phyloP scores from a whole-genome alignment of 2,888 invertebrate genomes.

The Lasioglossum pauxillum region DNA sequence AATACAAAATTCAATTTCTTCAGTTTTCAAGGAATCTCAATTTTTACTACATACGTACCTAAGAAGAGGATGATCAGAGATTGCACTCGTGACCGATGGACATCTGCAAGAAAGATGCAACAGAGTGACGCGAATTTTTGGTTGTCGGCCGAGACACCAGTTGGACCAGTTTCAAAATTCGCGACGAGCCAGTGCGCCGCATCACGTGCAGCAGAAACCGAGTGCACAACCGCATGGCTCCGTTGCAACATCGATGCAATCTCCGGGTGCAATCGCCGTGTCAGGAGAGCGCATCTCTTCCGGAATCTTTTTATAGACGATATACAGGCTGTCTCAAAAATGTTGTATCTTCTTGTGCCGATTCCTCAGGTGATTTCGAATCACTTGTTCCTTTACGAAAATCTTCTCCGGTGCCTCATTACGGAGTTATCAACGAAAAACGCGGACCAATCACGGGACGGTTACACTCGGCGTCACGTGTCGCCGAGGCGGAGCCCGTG shows the following conservation, averaged over 20 bases:
- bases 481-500: too few species aligned
- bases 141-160: conserved; percentile 33
- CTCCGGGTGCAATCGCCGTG: background rate
- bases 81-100: conserved; percentile 38
- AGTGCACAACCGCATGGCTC: background rate
- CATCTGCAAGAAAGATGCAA: background rate
- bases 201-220: background rate
- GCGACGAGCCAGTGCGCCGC: background rate
- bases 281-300: background rate
- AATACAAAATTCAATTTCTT: too few species aligned
- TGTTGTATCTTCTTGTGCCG: background rate
- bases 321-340: background rate
- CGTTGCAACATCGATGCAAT: background rate
- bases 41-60: too few species aligned
- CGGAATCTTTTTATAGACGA: background rate
- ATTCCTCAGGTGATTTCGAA: background rate
- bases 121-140: conserved; percentile 41
- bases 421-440: background rate
- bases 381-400: background rate
- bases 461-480: too few species aligned
- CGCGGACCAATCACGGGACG: too few species aligned
- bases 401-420: background rate
- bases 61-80: background rate
- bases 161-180: conserved; percentile 51
- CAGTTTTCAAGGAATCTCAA: too few species aligned